Base-by-base conservation (phyloP, 2,888 invertebrate genomes). In the Heteromurus nitidus region DNA sequence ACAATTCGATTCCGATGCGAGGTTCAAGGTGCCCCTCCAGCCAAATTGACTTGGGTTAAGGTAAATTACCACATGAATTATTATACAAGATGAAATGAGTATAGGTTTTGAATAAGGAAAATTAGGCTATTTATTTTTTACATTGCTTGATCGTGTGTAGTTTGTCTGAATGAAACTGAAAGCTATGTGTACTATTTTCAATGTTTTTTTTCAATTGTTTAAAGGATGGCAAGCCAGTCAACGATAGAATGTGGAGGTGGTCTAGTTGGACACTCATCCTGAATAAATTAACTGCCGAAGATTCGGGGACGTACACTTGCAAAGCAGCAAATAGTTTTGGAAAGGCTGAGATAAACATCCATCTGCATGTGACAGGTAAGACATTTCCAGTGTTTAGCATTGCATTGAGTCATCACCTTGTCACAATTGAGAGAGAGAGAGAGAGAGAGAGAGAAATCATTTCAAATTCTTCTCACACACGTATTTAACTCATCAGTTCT, bases 1-100 rank as follows among this genome's bases (percentile, higher is more conserved):
- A 83, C 86, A 30, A 86, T 86, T 58, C 77, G 86, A 20, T 84
- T 87, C 58, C 82, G 79, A 24, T 87, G 87, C 58, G 86, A 86
- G 73, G 76, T 85, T 62, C 83, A 83, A 69, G 85, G 86, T 53
- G 53, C 58, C 24, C 82, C 85, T 30, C 76, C 84, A 50, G 73
- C 87, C 1, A 86, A 83, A 82, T 64, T 87, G n/a, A 85, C 82
- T 3, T 87, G 87, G 87, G 70, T 85, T 58, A 87, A 87, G 79
- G 87, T 87, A 76, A 26, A 2, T 42, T 9, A 5, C 1, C 62
- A 62, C 20, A 31, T 60, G 2, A 60, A 36, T 26, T 26, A 53
- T 11, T 53, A 53, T 18, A 5, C 20, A 53, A 53, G 53, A 53
- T 53, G 53, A 53, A 20, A 7, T 22, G 53, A 53, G n/a, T 2